Conservation (phyloP, 2,888 invertebrate genomes). For the Phaedon cochleariae region DNA sequence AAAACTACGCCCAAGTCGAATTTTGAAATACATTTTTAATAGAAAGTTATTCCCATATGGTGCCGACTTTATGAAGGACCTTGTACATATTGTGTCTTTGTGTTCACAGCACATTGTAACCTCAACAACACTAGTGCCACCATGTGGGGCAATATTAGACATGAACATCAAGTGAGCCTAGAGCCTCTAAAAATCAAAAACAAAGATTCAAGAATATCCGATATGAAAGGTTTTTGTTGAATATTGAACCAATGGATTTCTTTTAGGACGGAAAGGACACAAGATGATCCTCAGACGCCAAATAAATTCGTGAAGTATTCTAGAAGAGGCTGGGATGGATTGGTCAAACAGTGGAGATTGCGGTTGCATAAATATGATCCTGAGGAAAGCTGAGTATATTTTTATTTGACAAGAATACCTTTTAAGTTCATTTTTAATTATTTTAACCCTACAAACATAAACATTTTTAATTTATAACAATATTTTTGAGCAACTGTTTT, state of each 20-base stretch:
- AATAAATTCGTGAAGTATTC: conserved; percentile 89
- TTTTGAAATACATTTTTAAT: too few relatives aligned
- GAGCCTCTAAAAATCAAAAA: too few relatives aligned
- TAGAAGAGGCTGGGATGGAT: conserved; percentile 90
- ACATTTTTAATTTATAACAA: not conserved
- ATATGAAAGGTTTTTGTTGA: not conserved
- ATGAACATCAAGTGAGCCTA: too few relatives aligned
- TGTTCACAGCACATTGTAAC: too few relatives aligned
- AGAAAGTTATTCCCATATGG: too few relatives aligned
- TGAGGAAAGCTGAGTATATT: conserved; percentile 5
- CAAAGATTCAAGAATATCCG: too few relatives aligned
- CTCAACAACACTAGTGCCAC: too few relatives aligned
- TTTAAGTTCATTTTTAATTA: not conserved
- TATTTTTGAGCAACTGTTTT: not conserved
- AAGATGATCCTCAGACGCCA: conserved; percentile 88
- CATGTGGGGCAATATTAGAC: too few relatives aligned
- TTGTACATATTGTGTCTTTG: too few relatives aligned
- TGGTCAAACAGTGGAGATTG: conserved; percentile 87
- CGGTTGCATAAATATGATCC: conserved; percentile 84
- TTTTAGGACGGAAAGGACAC: conserved; percentile 69
- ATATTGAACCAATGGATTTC: not conserved
- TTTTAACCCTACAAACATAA: not conserved
- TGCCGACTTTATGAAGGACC: too few relatives aligned
- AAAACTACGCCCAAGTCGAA: too few relatives aligned
- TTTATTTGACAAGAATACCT: not conserved